Evolutionary conservation across 2,888 invertebrate species (phyloP), one percentile per base, ranked within the genome.

Genomic region (Cylindroiulus punctatus): DNA sequence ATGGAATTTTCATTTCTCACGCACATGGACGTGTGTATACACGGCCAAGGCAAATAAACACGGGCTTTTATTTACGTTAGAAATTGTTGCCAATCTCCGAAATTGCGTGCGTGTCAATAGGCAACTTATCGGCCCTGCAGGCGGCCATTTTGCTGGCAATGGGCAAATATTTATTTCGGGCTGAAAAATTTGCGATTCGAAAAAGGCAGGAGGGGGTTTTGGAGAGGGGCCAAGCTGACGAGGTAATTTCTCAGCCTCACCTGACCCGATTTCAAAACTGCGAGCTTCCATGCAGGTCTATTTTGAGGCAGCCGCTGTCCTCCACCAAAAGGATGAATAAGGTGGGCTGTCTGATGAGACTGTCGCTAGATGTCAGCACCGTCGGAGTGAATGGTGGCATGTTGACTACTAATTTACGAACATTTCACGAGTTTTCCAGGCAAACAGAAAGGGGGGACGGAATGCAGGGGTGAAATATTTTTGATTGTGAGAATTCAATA

Each of bases 231-330:
- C 57, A 57, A 14, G 57, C 14, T 57, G 57, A 57, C 57, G 14
- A 57, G 57, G 57, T 19, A 22, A 57, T 57, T 57, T 57, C 8
- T 57, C n/a, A 1, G n/a, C n/a, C 57, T 57, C 57, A 57, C 57
- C 57, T 57, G 57, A 57, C 57, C 57, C 57, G 57, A 57, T 57
- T 57, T 57, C 22, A 57, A 57, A 57, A 57, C n/a, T 57, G 57
- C 2, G 57, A 22, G 57, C 57, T 57, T 19, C 57, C 57, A 57
- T 57, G 22, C n/a, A n/a, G 57, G n/a, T 57, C 22, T 57, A 57
- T 57, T 57, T 57, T 57, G 14, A 57, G 57, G n/a, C n/a, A n/a
- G n/a, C n/a, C n/a, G n/a, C n/a, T n/a, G n/a, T n/a, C n/a, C n/a
- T n/a, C n/a, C n/a, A n/a, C n/a, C n/a, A n/a, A n/a, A n/a, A n/a